Evolutionary conservation across 1,140 invertebrate species (phyloP), one percentile per base, ranked within the genome.

Genomic region (Solenopsis fugax): DNA sequence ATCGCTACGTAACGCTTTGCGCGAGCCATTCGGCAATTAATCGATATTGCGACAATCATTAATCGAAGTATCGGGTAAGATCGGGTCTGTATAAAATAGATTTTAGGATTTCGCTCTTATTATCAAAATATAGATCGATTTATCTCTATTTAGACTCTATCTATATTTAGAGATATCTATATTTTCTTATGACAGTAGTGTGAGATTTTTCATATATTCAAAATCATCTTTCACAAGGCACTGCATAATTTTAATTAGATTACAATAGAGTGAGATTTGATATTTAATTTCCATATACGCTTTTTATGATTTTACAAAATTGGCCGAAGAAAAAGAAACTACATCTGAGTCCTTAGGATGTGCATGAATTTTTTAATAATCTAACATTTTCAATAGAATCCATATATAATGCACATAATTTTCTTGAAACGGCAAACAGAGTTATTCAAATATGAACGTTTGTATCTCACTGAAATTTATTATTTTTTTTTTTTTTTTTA

Each of bases 61-160:
- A 87, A 52, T 78, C 65, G 18, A 89, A 82, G 60, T 73, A 16
- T 81, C 24, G 56, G 89, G 89, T 90, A 90, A 90, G 89, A 90
- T 65, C 81, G 89, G 89, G 86, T 90, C 89, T 90, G 89, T 90
- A 88, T 90, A 50, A 76, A 58, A 58, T 86, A 73, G 75, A 58
- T 69, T 45, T 29, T 71, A 73, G 69, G 80, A n/a, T 48, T n/a
- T 81, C 48, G 18, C 37, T 81, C 45, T 81, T 56, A n/a, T 54
- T 54, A 7, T 37, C 34, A 34, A 16, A 73, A 41, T 64, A 56
- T 81, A 81, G 50, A 54, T 48, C 13, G 24, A 73, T 67, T 45
- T 7, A 9, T 76, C 37, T 37, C 2, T 5, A 37, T 5, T 37
- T 37, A 64, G 12, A 73, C 7, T 45, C 41, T 54, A 16, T 37